phyloP scores from a whole-genome alignment of 1,140 invertebrate genomes.

The Temnothorax nylanderi region DNA sequence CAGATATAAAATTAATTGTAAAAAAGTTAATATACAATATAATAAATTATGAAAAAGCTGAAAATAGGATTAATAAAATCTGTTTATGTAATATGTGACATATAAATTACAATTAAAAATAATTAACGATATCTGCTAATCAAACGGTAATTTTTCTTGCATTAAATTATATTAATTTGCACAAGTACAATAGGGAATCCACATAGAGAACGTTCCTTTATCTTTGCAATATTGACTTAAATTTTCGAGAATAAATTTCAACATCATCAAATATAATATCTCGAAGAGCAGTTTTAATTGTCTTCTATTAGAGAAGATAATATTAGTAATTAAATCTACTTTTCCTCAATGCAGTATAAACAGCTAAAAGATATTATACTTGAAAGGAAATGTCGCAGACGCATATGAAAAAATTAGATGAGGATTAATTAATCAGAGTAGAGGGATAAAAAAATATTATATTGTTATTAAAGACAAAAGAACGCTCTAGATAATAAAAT shows the following conservation, averaged over 20 bases:
- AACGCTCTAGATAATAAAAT: neutral
- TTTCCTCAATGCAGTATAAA: neutral
- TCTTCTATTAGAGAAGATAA: neutral
- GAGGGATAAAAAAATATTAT: neutral
- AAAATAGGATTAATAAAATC: neutral
- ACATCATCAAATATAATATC: neutral
- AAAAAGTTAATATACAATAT: neutral
- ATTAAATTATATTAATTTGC: neutral
- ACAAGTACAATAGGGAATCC: too few species aligned
- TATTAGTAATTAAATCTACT: neutral
- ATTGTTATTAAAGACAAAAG: neutral
- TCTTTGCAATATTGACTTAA: neutral
- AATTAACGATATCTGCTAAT: neutral
- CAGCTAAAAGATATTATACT: neutral
- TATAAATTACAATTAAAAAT: neutral
- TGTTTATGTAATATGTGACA: neutral
- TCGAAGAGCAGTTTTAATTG: neutral
- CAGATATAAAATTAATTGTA: neutral
- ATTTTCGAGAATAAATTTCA: neutral
- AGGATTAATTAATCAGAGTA: neutral
- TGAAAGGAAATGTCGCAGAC: neutral
- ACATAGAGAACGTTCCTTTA: neutral
- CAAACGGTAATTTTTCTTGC: neutral
- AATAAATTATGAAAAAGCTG: neutral
- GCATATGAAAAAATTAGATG: neutral